phyloP scores from a whole-genome alignment of 2,888 invertebrate genomes.

The Gymnocheta viridis region DNA sequence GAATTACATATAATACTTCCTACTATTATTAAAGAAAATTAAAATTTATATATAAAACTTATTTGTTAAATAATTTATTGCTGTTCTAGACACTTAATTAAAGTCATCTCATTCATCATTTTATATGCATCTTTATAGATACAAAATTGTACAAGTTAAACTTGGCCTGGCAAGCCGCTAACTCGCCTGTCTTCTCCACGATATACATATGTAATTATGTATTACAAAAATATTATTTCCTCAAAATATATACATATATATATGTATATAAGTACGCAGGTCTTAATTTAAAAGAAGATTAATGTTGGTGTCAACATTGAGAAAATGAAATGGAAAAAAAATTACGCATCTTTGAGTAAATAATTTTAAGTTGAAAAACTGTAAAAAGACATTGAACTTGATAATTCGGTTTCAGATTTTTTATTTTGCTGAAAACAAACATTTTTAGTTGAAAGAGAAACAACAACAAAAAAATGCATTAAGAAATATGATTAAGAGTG shows the following conservation, averaged over 20 bases:
- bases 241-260: conserved; percentile 6
- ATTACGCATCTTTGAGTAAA: conserved; percentile 26
- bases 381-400: conserved; percentile 66
- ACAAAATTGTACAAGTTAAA: conserved; percentile 7
- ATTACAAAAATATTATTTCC: conserved; percentile 38
- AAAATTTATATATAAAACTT: background rate
- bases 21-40: background rate
- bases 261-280: background rate
- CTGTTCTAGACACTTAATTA: conserved; percentile 36
- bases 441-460: background rate
- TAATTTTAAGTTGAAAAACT: conserved; percentile 41
- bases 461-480: background rate
- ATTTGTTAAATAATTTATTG: conserved; percentile 22
- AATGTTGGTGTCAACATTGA: conserved; percentile 49
- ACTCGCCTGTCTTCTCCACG: background rate
- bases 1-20: conserved; percentile 4
- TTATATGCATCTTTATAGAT: background rate
- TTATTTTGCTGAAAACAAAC: conserved; percentile 4
- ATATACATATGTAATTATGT: conserved; percentile 25
- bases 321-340: conserved; percentile 13
- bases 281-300: conserved; percentile 52
- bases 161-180: background rate
- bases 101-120: conserved; percentile 34
- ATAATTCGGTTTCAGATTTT: conserved; percentile 28
- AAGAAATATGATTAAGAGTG: conserved; percentile 1